Percentiles rank a stretch among this genome's conserved stretches.
Evolutionary conservation across 1,140 invertebrate species (phyloP).

Genomic region (Oreohelix idahoensis): DNA sequence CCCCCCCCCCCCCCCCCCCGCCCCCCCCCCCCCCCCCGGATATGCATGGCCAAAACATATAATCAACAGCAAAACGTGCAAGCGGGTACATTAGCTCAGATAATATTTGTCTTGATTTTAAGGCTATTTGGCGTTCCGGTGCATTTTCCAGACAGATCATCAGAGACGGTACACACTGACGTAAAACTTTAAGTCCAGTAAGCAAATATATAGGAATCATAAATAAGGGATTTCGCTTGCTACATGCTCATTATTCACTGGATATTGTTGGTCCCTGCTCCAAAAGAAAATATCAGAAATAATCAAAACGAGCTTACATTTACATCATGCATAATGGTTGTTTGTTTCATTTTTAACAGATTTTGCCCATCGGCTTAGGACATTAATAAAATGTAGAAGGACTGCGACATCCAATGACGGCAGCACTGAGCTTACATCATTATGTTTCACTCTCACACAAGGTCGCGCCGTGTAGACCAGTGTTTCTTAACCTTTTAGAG

Average conservation of each 20-base stretch:
- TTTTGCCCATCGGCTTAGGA: too few species aligned
- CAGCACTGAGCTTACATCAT: too few species aligned
- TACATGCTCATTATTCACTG: not conserved
- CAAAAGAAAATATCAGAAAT: not conserved
- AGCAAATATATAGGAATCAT: not conserved
- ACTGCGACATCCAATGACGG: too few species aligned
- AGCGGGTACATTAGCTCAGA: not conserved
- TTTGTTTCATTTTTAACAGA: not conserved
- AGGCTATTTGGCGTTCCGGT: not conserved
- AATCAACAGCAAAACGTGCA: not conserved
- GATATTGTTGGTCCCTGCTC: not conserved
- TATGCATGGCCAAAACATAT: not conserved
- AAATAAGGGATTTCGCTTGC: not conserved
- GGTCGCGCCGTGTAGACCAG: too few species aligned
- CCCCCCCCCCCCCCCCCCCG: too few species aligned
- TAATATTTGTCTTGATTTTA: not conserved
- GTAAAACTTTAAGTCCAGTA: not conserved
- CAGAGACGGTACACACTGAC: not conserved
- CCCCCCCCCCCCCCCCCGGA: too few species aligned
- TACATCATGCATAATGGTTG: not conserved
- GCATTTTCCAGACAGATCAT: not conserved
- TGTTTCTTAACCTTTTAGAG: too few species aligned
- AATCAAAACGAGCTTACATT: not conserved
- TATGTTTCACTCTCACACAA: too few species aligned
- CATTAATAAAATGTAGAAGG: too few species aligned